Conservation (phyloP, 2,888 invertebrate genomes). For the Drosophila mettleri region DNA sequence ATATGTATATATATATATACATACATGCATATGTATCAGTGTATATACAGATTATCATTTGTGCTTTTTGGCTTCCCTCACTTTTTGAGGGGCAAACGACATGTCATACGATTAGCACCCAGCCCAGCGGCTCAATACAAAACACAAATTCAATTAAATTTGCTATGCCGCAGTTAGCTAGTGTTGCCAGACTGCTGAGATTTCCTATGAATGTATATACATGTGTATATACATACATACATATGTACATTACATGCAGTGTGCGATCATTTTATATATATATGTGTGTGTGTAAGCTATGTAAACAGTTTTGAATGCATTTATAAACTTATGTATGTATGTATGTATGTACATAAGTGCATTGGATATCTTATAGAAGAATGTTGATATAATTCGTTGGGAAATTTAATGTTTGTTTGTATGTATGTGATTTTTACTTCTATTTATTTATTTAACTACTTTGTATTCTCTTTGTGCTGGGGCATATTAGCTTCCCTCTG, state of each 20-base stretch:
- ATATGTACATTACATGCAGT: neutral
- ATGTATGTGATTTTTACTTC: neutral
- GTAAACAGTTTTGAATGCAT: neutral
- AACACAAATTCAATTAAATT: slow-evolving; percentile 32
- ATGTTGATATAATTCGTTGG: slow-evolving; percentile 10
- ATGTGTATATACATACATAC: no score
- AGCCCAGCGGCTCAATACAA: neutral
- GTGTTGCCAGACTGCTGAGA: slow-evolving; percentile 3
- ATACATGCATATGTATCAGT: neutral
- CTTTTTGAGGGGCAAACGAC: neutral
- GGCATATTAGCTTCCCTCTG: neutral
- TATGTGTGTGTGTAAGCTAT: neutral
- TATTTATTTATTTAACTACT: neutral
- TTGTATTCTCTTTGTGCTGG: neutral
- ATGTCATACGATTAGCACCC: slow-evolving; percentile 30
- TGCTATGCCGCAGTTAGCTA: neutral
- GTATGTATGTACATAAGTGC: neutral
- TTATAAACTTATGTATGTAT: neutral
- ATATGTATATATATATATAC: neutral
- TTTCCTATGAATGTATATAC: neutral
- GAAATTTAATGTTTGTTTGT: neutral
- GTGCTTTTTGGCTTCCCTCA: slow-evolving; percentile 2
- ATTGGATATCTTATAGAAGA: neutral
- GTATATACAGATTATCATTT: slow-evolving; percentile 9
- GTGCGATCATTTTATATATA: no score